A percentile compares a stretch with the other conserved stretches of the same genome.
Evolutionary conservation across 2,888 invertebrate genomes (phyloP).

Genomic region (Eupithecia exiguata): DNA sequence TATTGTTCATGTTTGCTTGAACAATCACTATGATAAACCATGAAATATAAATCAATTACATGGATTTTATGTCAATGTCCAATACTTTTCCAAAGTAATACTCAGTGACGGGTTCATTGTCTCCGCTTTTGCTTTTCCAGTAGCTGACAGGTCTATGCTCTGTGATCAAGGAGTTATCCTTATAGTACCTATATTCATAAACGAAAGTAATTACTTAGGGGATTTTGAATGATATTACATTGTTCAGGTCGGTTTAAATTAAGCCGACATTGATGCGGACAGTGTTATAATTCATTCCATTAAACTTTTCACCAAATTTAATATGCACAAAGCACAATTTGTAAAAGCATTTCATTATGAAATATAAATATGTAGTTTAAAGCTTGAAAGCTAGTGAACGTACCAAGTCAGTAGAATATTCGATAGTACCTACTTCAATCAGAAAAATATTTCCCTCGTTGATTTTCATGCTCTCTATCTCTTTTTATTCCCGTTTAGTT

Average conservation of each 20-base stretch:
- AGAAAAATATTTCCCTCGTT: constrained; percentile 20
- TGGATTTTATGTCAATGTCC: too few species aligned
- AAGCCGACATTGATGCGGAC: neutral
- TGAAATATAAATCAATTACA: too few species aligned
- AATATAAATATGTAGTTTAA: constrained; percentile 21
- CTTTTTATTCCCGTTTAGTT: constrained; percentile 8
- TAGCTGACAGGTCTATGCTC: too few species aligned
- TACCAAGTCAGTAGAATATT: constrained; percentile 19
- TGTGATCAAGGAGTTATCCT: too few species aligned
- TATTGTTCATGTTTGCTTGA: too few species aligned
- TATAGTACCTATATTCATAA: neutral
- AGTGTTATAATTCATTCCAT: constrained; percentile 13
- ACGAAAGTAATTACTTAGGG: neutral
- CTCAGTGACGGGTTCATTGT: too few species aligned
- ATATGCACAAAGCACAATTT: constrained; percentile 19
- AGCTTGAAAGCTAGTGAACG: constrained; percentile 12
- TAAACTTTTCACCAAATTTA: constrained; percentile 16
- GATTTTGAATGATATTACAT: neutral
- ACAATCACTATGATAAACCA: too few species aligned
- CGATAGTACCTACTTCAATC: constrained; percentile 20
- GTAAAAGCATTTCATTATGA: constrained; percentile 22
- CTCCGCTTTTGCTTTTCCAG: too few species aligned
- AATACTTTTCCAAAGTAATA: too few species aligned
- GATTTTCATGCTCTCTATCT: constrained; percentile 10
- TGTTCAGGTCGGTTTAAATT: neutral